Percentiles rank a stretch among this genome's conserved stretches.
Conservation (phyloP, 1,140 invertebrate species). For the Lethrus apterus region DNA sequence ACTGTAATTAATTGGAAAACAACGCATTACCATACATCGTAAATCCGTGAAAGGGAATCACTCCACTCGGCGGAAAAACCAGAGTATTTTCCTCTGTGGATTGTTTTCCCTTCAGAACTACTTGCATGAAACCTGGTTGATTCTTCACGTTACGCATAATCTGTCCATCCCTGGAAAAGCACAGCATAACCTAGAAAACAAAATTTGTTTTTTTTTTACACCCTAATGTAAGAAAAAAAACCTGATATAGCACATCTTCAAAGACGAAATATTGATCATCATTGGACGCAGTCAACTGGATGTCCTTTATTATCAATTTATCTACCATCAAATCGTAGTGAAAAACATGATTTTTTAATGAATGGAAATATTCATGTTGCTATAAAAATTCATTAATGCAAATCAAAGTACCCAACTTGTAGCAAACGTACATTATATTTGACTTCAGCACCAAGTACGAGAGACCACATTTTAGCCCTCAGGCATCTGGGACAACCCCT, state of each 20-base stretch:
- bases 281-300: constrained; percentile 91
- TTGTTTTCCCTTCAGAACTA: constrained; percentile 64
- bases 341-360: constrained; percentile 73
- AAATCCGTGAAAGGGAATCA: constrained; percentile 95
- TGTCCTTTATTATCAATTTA: constrained; percentile 91
- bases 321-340: constrained; percentile 90
- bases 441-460: constrained; percentile 70
- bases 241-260: constrained; percentile 92
- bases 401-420: constrained; percentile 19
- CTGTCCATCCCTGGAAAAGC: constrained; percentile 84
- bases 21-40: constrained; percentile 96
- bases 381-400: too few species aligned
- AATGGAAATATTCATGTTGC: constrained; percentile 76
- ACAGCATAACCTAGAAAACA: constrained; percentile 70
- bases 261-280: constrained; percentile 98
- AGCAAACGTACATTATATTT: constrained; percentile 36
- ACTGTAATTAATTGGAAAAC: constrained; percentile 36
- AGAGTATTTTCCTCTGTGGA: constrained; percentile 59
- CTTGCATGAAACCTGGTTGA: constrained; percentile 53
- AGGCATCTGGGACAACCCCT: constrained; percentile 73
- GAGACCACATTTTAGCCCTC: constrained; percentile 70
- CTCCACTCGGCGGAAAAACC: constrained; percentile 87
- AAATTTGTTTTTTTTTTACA: too few species aligned
- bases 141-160: constrained; percentile 59
- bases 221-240: constrained; percentile 35